Conservation (phyloP, 2,113 vertebrate genomes). For the Ellobius talpinus region DNA sequence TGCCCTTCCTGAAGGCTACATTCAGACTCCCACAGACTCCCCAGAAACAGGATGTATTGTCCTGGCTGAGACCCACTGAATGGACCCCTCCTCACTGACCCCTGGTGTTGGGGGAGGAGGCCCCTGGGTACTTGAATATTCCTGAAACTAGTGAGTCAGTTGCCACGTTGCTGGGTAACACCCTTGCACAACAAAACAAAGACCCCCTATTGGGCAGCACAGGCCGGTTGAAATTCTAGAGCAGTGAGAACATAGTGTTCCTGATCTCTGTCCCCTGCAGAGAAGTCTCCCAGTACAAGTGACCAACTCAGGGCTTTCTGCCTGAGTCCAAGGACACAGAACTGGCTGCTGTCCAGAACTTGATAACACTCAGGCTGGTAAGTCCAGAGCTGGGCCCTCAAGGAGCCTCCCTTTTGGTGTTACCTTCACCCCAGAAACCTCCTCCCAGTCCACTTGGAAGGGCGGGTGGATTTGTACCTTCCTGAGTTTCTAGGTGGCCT, state of each 20-base stretch:
- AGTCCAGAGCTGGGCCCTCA: not conserved
- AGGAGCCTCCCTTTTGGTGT: not conserved
- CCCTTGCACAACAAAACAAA: conserved; percentile 43
- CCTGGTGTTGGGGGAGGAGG: not conserved
- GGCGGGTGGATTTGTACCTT: not conserved
- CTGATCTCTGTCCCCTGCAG: not conserved
- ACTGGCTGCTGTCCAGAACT: not conserved
- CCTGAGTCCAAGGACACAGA: not conserved
- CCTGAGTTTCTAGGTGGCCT: not conserved
- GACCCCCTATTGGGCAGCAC: not conserved
- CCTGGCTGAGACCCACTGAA: not conserved
- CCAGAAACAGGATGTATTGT: accelerated
- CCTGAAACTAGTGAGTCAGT: conserved; percentile 16
- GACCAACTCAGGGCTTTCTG: not conserved
- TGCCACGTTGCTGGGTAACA: conserved; percentile 18
- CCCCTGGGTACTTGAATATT: not conserved
- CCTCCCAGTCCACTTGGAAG: not conserved
- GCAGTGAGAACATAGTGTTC: not conserved
- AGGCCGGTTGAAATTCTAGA: conserved; percentile 1
- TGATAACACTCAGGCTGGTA: not conserved
- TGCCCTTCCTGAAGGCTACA: not conserved
- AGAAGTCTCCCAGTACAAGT: not conserved
- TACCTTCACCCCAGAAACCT: not conserved
- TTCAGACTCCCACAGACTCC: not conserved
- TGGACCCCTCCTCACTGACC: not conserved